Base-by-base conservation (phyloP, 2,888 invertebrate genomes). In the Parnassius apollo region DNA sequence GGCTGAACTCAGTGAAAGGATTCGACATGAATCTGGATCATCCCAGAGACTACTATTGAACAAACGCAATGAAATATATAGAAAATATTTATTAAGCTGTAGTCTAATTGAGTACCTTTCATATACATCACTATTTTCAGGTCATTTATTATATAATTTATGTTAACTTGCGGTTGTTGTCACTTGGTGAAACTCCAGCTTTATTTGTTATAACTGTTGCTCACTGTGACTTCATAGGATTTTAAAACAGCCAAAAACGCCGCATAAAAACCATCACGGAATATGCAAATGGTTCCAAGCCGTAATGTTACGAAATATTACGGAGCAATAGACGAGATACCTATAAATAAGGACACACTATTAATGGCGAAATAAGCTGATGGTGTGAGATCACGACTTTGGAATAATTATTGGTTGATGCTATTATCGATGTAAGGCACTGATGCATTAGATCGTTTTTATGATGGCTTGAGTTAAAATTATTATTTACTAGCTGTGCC, bases 1-100 rank as follows among this genome's bases (percentile, higher is more conserved):
- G 91, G 91, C 85, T 86, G 80, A 70, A 64, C 55, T 62, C 74
- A 76, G 91, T 90, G 91, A 91, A 91, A 91, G 91, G 91, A 88
- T 82, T 72, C 78, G 68, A 71, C 70, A 76, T 77, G 83, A 83
- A 91, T 89, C 90, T 90, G 90, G 89, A 90, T 86, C 91, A 88
- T 91, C 91, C 81, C 77, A 78, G 80, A 80, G 69, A 74, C 71
- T 65, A 54, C 53, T 35, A 42, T 51, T 58, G 46, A 53, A 48
- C 52, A 42, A 54, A 45, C 25, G 52, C 49, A 35, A 42, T 50
- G 35, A 62, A 44, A 46, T 59, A 55, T 49, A 49, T 13, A 62
- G 42, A 42, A 59, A 53, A 12, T 62, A 44, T 59, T 50, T 46
- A 53, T 51, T 52, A 53, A 53, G 57, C 51, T 53, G 63, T 56